Evolutionary conservation across 2,888 invertebrate species (phyloP), one percentile per base, ranked within the genome.

Genomic region (Omphaloscelis lunosa): DNA sequence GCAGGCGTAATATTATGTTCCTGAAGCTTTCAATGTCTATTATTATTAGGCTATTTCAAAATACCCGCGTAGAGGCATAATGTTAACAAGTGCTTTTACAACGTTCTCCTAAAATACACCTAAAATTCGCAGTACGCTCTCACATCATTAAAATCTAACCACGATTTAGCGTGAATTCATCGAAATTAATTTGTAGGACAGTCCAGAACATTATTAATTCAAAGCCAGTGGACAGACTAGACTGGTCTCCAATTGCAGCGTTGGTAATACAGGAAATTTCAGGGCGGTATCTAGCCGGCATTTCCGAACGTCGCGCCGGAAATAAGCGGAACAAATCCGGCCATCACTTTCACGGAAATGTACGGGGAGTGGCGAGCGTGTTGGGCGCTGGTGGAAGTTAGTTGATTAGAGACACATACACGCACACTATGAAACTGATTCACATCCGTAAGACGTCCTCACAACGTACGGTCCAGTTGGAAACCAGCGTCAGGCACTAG

Each of bases 291-390:
- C 88, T 81, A 88, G 79, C 84, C 81, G 82, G 84, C 84, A 80
- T 87, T 90, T 92, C 91, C 92, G 92, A 88, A 88, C 41, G 85
- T 53, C 61, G 80, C 71, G 85, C 85, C 91, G 90, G 92, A 91
- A 90, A 88, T 91, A 91, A 88, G 89, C 91, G 90, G 89, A 90
- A 92, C 89, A 91, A 92, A 92, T 92, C 92, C 90, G 86, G 87
- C 85, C 86, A 83, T 89, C 90, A 89, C 86, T 91, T 91, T 76
- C 34, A 71, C 23, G 62, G 65, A 51, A 77, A 83, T 29, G 77
- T 67, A 88, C 82, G 78, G 82, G 34, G 29, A 86, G 2, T 45
- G 75, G 45, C 73, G 68, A 84, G 72, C 84, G 34, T 73, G 71
- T 12, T 56, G 48, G 41, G 2, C 0, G 8, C 0, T 58, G 0